Percentiles rank a stretch among this genome's conserved stretches.
Evolutionary conservation across 2,113 vertebrate species (phyloP).

Genomic region (Gavialis gangeticus): DNA sequence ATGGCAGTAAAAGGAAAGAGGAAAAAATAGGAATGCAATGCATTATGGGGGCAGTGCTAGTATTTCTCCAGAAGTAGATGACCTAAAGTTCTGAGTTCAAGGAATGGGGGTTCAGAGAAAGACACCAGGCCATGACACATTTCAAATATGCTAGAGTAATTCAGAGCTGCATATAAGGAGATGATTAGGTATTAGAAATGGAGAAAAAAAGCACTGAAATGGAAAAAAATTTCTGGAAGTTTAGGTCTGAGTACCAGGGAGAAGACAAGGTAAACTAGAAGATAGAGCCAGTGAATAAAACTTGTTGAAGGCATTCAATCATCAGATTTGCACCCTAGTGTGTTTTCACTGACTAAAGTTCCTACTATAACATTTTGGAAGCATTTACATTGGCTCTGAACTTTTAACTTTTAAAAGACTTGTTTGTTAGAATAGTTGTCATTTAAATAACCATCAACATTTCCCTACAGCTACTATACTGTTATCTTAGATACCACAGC

Average conservation of each 20-base stretch:
- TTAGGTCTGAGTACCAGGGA: background rate
- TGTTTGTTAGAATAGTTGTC: background rate
- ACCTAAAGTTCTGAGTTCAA: background rate
- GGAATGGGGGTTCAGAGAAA: rapidly evolving
- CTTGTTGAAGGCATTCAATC: background rate
- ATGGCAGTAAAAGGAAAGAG: background rate
- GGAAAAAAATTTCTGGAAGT: background rate
- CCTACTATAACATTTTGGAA: background rate
- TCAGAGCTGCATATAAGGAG: background rate
- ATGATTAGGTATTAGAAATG: background rate
- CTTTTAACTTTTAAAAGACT: background rate
- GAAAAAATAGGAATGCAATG: rapidly evolving
- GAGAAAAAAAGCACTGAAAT: background rate
- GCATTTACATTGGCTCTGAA: background rate
- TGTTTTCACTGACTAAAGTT: background rate
- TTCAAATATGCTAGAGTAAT: background rate
- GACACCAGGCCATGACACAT: background rate
- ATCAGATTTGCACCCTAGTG: background rate
- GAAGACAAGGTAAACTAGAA: background rate
- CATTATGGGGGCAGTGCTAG: background rate
- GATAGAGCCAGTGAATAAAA: rapidly evolving
- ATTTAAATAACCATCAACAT: rapidly evolving
- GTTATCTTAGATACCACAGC: background rate
- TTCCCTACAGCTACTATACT: rapidly evolving
- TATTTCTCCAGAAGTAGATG: background rate